phyloP scores from a whole-genome alignment of 2,888 invertebrate genomes.

The Ectemnius cavifrons region DNA sequence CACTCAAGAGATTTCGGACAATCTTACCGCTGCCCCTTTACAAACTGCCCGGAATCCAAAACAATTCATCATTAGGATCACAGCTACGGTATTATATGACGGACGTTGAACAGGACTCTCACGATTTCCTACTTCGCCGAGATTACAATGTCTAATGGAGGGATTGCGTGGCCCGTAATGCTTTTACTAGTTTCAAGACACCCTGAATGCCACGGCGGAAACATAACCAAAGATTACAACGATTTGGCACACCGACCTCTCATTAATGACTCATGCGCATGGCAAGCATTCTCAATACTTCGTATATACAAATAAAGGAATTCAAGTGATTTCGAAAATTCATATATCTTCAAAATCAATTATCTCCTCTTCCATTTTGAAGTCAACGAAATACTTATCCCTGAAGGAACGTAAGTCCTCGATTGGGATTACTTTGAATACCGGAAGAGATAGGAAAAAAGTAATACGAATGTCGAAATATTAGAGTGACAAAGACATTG shows the following conservation, averaged over 20 bases:
- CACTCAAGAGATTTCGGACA: too few species aligned
- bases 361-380: too few species aligned
- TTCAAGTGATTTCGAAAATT: conserved; percentile 13
- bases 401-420: too few species aligned
- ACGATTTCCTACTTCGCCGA: background rate
- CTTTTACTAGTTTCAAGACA: background rate
- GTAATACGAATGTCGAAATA: too few species aligned
- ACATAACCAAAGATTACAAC: background rate
- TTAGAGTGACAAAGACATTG: conserved; percentile 8
- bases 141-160: conserved; percentile 1
- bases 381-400: too few species aligned
- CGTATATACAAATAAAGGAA: conserved; percentile 12
- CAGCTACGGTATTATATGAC: background rate
- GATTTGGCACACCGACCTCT: background rate
- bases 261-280: conserved; percentile 1
- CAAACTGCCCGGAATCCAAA: background rate
- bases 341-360: conserved; percentile 1
- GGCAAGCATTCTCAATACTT: background rate
- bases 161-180: background rate
- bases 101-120: background rate
- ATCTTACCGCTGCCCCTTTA: too few species aligned
- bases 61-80: background rate
- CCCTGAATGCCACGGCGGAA: background rate
- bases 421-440: too few species aligned
- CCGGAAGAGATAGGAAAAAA: too few species aligned